Base-by-base conservation (phyloP, 2,113 vertebrate species). In the Coturnix japonica region DNA sequence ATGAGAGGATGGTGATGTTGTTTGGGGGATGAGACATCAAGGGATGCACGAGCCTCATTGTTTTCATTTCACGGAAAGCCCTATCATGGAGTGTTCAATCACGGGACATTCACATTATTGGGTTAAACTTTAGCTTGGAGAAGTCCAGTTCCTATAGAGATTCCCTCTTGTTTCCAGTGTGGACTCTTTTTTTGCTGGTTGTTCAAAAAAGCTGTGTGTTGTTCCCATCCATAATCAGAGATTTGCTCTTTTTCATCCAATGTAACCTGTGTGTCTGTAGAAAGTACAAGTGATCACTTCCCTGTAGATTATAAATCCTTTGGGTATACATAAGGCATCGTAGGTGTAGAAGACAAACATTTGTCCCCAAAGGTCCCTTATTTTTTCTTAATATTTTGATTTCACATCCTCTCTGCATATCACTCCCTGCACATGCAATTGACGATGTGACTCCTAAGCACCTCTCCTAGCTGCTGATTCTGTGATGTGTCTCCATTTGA, bases 321-420 rank as follows among this genome's bases (percentile, higher is more conserved):
- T 78, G 73, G 39, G 53, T 72, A 85, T 1, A 3, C 85, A 78
- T 65, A 65, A 95, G 91, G 83, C 80, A 21, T 66, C 33, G 81
- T 66, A 86, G 81, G 25, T 72, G 65, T 9, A 81, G 86, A 93
- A 95, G 79, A 82, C 59, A 91, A 89, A 66, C 4, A 85, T 93
- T 95, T 94, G 75, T 89, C 87, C 93, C 86, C 87, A 74, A 80
- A 89, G 65, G 64, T 91, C 88, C 83, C 73, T 85, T 91, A 77
- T 90, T 95, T 96, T 83, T 95, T 87, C 90, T 94, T 91, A 91
- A 91, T 85, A 79, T 93, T 94, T 96, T 92, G 87, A 87, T 96
- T 91, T 94, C 35, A 18, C 67, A 85, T 93, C 93, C 90, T 71
- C 87, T 95, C 72, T 94, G 81, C 66, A 3, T 73, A 49, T 91